Base-by-base conservation (phyloP, 1,140 invertebrate genomes). In the Zophobas atratus region DNA sequence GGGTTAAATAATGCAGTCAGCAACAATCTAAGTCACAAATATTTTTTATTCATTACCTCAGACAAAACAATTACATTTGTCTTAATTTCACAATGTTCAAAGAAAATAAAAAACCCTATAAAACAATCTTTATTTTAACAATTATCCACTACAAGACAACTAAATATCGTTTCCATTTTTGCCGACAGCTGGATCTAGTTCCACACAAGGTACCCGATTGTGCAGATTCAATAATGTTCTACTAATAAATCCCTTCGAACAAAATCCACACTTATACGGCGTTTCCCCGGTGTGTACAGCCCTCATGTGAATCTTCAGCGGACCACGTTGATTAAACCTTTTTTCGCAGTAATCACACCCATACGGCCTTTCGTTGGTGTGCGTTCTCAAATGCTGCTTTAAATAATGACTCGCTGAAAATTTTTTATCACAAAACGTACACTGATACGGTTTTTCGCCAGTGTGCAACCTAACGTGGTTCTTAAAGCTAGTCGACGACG, bases 311-410 rank as follows among this genome's bases (percentile, higher is more conserved):
- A 93, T 92, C 77, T 92, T 89, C n/a, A 93, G 84, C 34, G 88
- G 88, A 33, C 92, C 93, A 1, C 92, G 91, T 83, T 93, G 92
- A 0, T 91, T 92, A 81, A 93, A 94, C 33, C 88, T 81, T 77
- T 92, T 88, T n/a, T 88, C 86, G 83, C 92, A 93, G 3, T 84
- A 60, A 34, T 81, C 82, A 86, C 94, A 96, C 46, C 92, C 89
- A 85, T 92, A 95, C 8, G 94, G 94, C 83, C 93, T 94, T 82
- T 94, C 92, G 1, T 94, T 93, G 0, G 94, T 94, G 81, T 95
- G 93, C 1, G 80, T 82, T 46, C 93, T 88, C 91, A 94, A 92
- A 83, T 95, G 94, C 20, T 91, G 91, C 80, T 92, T 91, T 6
- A 93, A 82, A 83, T 94, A 94, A 81, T 91, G 91, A 63, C 90